Evolutionary conservation across 1,140 invertebrate genomes (phyloP).

Genomic region (Saccostrea cuccullata): DNA sequence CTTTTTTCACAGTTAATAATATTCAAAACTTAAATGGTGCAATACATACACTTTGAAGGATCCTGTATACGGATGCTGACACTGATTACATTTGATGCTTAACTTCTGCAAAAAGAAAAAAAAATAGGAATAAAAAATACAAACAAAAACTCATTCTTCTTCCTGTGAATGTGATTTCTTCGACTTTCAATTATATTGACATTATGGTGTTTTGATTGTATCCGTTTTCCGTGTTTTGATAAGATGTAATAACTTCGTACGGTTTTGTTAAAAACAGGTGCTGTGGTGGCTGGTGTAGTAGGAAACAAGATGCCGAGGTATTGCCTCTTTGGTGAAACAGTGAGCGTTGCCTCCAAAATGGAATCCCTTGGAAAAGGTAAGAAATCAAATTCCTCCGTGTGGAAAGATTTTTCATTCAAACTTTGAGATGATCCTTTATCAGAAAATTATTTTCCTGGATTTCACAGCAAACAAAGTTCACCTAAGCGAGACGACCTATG

Average conservation of each 20-base stretch:
- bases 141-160: too few relatives aligned
- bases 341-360: constrained; percentile 66
- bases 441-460: constrained; percentile 3
- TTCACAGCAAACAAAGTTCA: constrained; percentile 61
- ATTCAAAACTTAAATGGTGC: too few relatives aligned
- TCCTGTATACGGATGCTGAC: too few relatives aligned
- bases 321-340: constrained; percentile 93
- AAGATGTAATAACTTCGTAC: neutral
- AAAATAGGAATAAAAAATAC: too few relatives aligned
- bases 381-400: neutral
- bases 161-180: too few relatives aligned
- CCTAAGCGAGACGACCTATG: constrained; percentile 57
- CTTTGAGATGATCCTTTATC: neutral
- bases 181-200: too few relatives aligned
- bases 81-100: too few relatives aligned
- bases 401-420: neutral
- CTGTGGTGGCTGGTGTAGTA: constrained; percentile 93
- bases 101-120: too few relatives aligned
- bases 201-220: too few relatives aligned
- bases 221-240: neutral
- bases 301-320: constrained; percentile 96
- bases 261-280: constrained; percentile 80
- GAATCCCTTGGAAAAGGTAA: constrained; percentile 63
- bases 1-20: too few relatives aligned
- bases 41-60: too few relatives aligned